Base-by-base conservation (phyloP, 2,888 invertebrate genomes). In the Aradus depressus region DNA sequence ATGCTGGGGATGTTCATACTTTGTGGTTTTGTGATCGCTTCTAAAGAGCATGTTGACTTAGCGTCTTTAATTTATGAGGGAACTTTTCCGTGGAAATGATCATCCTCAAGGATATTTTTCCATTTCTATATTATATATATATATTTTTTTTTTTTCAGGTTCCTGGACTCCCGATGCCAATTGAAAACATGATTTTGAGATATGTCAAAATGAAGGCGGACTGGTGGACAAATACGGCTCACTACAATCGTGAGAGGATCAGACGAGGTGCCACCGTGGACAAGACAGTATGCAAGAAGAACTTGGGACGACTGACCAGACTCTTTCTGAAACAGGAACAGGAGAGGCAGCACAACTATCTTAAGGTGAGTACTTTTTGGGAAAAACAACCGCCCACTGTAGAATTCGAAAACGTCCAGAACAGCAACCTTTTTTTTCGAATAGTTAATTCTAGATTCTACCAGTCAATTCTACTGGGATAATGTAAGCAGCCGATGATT, bases 141-240 rank as follows among this genome's bases (percentile, higher is more conserved):
- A 28, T 10, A 28, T 32, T 41, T 34, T 39, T 49, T 51, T 47
- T 60, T 50, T 52, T 56, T n/a, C 44, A 81, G 82, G 90, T 97
- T 2, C 98, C 98, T 2, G 98, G 97, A 3, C 72, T 99, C 4
- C 98, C 98, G 0, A 97, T 93, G 25, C 98, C 98, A 0, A 97
- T 99, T 58, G 98, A 99, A 72, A 99, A 98, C 72, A 99, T 99
- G 98, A 98, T 99, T 62, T 77, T 99, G 52, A 81, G 98, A 28
- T 99, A 97, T 70, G 98, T 99, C 10, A 98, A 98, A 70, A 97
- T 98, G 84, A 99, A 99, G 68, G 98, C 98, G 0, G 98, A 99
- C 69, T 99, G 98, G 98, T 99, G 98, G 98, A 99, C 98, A 0
- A 99, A 98, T 69, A 98, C 98, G 0, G 97, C 98, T 1, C 98